Percentiles rank a stretch among this genome's conserved stretches.
phyloP scores from a whole-genome alignment of 2,797 vertebrate species.

The Diplodus puntazzo region DNA sequence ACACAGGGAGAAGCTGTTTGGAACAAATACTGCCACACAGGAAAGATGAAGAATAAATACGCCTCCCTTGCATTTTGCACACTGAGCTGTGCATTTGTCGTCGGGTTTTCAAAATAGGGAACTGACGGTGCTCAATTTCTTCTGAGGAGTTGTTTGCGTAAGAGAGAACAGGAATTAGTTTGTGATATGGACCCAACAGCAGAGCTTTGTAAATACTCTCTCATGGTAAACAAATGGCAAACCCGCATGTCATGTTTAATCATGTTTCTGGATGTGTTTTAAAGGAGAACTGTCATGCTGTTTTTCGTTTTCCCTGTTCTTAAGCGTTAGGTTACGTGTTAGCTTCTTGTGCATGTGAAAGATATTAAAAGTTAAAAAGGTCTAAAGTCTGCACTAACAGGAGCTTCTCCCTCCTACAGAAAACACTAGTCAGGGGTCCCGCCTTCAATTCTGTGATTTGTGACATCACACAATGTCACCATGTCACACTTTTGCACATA shows the following conservation, averaged over 20 bases:
- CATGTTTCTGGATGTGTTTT: neutral
- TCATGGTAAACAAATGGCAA: neutral
- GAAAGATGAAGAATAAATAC: neutral
- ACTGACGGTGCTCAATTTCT: neutral
- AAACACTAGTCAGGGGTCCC: too few species aligned
- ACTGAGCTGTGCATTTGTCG: neutral
- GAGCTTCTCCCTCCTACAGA: too few species aligned
- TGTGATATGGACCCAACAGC: neutral
- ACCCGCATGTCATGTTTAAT: neutral
- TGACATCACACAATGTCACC: too few species aligned
- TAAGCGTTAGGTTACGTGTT: neutral
- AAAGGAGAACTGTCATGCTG: neutral
- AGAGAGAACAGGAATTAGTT: slow-evolving; percentile 2
- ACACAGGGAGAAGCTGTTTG: slow-evolving; percentile 28
- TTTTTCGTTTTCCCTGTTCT: neutral
- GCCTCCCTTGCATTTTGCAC: neutral
- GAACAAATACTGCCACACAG: slow-evolving; percentile 23
- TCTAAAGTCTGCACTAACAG: too few species aligned
- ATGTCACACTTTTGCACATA: too few species aligned
- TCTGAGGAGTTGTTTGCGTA: slow-evolving; percentile 5
- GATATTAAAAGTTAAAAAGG: too few species aligned
- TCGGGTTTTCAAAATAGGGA: neutral
- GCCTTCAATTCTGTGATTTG: too few species aligned
- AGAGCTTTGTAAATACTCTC: neutral
- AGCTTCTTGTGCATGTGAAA: too few species aligned